Conservation (phyloP, 2,797 vertebrate species). For the Eutrigla gurnardus region DNA sequence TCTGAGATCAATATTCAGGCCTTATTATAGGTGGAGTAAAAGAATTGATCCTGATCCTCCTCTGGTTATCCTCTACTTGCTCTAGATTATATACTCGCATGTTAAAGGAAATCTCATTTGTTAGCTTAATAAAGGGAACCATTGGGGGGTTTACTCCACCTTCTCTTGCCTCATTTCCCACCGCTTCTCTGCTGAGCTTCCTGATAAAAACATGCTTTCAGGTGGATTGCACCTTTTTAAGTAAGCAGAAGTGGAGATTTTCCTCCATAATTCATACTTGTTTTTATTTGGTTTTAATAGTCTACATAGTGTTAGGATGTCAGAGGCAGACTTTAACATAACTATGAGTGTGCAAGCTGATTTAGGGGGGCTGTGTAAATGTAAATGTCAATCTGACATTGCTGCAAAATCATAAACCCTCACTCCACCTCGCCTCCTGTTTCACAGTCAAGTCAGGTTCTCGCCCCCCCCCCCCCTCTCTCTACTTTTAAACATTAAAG, state of each 20-base stretch:
- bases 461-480: neutral
- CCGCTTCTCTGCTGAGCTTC: neutral
- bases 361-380: no score
- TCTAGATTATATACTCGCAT: neutral
- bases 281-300: neutral
- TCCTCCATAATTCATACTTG: no score
- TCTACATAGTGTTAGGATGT: neutral
- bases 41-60: neutral
- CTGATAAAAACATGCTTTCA: neutral
- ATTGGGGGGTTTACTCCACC: fast-evolving
- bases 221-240: neutral
- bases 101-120: neutral
- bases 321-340: neutral
- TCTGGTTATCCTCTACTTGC: neutral
- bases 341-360: neutral
- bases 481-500: neutral
- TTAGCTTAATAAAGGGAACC: neutral
- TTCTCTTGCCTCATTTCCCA: neutral
- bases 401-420: conserved; percentile 32
- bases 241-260: neutral
- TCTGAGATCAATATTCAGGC: neutral
- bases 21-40: neutral
- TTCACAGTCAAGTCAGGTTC: neutral
- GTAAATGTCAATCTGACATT: conserved; percentile 8
- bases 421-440: conserved; percentile 46